Evolutionary conservation across 2,888 invertebrate species (phyloP), one percentile per base, ranked within the genome.

Genomic region (Himalopsyche anomala): DNA sequence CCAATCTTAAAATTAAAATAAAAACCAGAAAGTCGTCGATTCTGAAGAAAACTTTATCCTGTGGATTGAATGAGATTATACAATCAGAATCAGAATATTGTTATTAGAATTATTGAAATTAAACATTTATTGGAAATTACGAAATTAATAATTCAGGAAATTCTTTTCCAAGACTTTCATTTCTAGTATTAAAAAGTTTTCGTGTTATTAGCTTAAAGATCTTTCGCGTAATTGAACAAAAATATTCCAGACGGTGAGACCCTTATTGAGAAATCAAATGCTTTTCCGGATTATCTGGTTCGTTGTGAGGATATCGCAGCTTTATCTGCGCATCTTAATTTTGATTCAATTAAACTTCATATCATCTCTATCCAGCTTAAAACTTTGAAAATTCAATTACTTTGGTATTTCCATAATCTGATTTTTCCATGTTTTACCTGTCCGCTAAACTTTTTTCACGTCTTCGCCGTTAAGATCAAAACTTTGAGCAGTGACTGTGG

Each of bases 281-380:
- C 80, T n/a, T 80, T 54, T 42, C 15, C 17, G 80, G 36, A 84
- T 84, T 80, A 84, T 84, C 51, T 84, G 51, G 80, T 38, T 15
- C 83, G 69, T 19, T 54, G 45, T 40, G 42, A 38, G 38, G 40
- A 62, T 38, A 54, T 54, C 80, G 51, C 85, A 62, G 74, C 74
- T 74, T 74, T 74, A 80, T 74, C 54, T 69, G 81, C 11, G 51
- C 86, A 80, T 85, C 85, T 86, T 87, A 86, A 87, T 88, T 88
- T 88, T 88, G 85, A 88, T 87, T 85, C 85, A 84, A 88, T 88
- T 88, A 87, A 87, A 87, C 87, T 88, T 88, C 87, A 88, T 88
- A 88, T 88, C 87, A 82, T 79, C 81, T 85, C 84, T 82, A 85
- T 87, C 86, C 85, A 82, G 85, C 82, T 87, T 69, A 81, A 88